Conservation (phyloP, 2,113 vertebrate species). For the Brienomyrus longianalis region DNA sequence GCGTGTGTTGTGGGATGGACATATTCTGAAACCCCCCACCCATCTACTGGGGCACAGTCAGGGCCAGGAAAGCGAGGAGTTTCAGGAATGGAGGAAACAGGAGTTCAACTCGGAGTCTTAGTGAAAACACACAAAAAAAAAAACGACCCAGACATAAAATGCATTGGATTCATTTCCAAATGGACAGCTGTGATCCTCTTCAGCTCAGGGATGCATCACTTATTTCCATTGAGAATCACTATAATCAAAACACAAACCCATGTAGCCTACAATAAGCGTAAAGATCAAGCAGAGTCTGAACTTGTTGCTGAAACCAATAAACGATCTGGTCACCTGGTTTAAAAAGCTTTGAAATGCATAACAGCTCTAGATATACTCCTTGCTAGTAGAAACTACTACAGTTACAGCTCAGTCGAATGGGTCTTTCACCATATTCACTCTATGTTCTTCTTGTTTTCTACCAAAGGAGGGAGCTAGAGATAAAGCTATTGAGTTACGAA, state of each 20-base stretch:
- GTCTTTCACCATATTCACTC: not conserved
- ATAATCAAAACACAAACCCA: not conserved
- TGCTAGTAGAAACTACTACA: not conserved
- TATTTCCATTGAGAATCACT: not conserved
- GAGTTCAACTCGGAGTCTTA: not conserved
- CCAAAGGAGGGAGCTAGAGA: slow-evolving; percentile 1
- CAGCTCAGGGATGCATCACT: not conserved
- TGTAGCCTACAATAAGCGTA: not conserved
- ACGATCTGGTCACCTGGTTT: not conserved
- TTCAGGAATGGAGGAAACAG: not conserved
- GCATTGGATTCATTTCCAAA: not conserved
- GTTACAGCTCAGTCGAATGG: not conserved
- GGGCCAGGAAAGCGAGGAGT: not conserved
- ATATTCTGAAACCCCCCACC: not conserved
- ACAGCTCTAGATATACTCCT: not conserved
- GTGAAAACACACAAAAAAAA: not conserved
- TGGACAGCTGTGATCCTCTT: not conserved
- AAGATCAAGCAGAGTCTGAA: not conserved
- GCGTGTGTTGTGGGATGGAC: not conserved
- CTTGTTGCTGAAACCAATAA: not conserved
- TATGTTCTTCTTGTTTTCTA: not conserved
- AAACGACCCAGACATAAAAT: not conserved
- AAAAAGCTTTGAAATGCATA: not conserved
- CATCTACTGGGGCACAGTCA: not conserved
- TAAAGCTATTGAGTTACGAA: not conserved